Conservation (phyloP, 1,140 invertebrate species). For the Nebria ingens region DNA sequence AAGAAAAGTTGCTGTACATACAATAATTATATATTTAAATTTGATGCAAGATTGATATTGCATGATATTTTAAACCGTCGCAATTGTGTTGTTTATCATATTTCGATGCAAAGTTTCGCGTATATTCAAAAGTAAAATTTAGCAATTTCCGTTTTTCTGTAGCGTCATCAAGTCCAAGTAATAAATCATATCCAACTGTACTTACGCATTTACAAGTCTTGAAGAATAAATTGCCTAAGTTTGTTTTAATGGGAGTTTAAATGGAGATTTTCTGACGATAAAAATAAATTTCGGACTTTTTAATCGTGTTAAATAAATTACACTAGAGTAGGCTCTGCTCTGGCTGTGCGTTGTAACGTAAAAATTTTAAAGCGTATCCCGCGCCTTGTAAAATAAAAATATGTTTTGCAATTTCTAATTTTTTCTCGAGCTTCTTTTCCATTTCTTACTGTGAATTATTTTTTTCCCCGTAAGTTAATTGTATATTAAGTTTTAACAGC, state of each 20-base stretch:
- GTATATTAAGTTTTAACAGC: slow-evolving; percentile 1
- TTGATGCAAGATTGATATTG: too few relatives aligned
- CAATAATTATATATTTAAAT: too few relatives aligned
- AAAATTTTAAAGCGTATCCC: neutral
- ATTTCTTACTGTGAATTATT: neutral
- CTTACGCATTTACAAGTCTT: slow-evolving; percentile 8
- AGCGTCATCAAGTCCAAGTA: neutral
- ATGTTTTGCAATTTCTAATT: neutral
- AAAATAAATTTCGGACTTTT: slow-evolving; percentile 9
- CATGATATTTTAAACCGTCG: too few relatives aligned
- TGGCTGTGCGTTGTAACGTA: neutral
- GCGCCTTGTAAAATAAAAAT: slow-evolving; percentile 3
- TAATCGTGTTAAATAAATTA: slow-evolving; percentile 8
- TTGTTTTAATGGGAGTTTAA: slow-evolving; percentile 9
- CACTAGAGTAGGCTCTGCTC: neutral
- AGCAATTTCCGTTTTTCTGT: neutral
- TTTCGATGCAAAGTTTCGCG: too few relatives aligned
- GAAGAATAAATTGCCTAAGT: slow-evolving; percentile 9
- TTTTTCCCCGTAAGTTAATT: slow-evolving; percentile 5
- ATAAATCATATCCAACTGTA: neutral
- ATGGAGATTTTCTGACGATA: slow-evolving; percentile 9
- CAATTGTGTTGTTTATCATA: too few relatives aligned
- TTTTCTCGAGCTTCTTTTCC: neutral
- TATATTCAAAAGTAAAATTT: slow-evolving; percentile 3
- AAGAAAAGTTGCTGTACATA: too few relatives aligned